Conservation (phyloP, 2,888 invertebrate genomes). For the Rhyacophila evoluta region DNA sequence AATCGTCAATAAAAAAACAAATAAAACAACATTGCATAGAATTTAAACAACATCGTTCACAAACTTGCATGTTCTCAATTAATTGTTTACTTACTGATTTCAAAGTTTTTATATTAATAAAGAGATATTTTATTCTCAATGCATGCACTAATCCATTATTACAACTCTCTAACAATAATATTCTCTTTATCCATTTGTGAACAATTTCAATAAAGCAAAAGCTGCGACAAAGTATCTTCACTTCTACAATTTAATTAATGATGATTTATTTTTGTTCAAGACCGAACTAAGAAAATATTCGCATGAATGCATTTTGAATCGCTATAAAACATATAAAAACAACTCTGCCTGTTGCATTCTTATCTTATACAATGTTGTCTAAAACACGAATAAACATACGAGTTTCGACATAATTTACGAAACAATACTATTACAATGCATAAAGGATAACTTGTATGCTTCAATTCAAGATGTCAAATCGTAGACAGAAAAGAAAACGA, state of each 20-base stretch:
- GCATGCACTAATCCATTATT: too few relatives aligned
- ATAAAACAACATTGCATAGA: neutral
- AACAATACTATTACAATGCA: neutral
- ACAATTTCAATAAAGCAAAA: too few relatives aligned
- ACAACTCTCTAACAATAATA: too few relatives aligned
- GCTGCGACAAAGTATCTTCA: too few relatives aligned
- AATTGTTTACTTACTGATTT: neutral
- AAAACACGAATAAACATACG: neutral
- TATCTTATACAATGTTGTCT: neutral
- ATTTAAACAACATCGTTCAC: neutral
- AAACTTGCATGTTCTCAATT: neutral
- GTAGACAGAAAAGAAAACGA: neutral
- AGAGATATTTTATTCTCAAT: too few relatives aligned
- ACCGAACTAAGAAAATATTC: neutral
- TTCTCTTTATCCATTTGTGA: too few relatives aligned
- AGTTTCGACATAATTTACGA: neutral
- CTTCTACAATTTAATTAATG: too few relatives aligned
- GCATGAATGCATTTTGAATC: neutral
- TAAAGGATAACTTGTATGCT: neutral
- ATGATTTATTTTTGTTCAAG: neutral
- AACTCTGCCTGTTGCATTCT: too few relatives aligned
- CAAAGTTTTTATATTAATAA: too few relatives aligned
- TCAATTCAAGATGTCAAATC: neutral
- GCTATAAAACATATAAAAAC: too few relatives aligned
- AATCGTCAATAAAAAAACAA: constrained; percentile 6